Percentiles rank a stretch among this genome's conserved stretches.
phyloP scores from a whole-genome alignment of 1,140 invertebrate genomes.

The Leptopilina boulardi region DNA sequence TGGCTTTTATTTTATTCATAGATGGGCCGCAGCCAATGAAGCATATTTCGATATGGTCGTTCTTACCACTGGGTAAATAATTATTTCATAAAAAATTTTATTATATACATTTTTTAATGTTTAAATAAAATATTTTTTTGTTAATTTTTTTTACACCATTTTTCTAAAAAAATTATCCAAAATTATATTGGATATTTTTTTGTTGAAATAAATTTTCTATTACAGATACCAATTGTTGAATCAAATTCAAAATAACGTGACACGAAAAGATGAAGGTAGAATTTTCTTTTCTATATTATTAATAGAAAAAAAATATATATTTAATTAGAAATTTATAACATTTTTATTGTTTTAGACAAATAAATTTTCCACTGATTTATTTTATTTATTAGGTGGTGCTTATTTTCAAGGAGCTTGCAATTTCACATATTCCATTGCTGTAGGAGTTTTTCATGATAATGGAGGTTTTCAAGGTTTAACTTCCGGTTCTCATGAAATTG shows the following conservation, averaged over 20 bases:
- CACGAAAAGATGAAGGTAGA: neutral
- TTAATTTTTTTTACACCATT: too few relatives aligned
- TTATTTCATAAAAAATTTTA: neutral
- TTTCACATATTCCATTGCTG: neutral
- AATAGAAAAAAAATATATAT: too few relatives aligned
- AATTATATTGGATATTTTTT: too few relatives aligned
- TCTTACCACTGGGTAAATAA: neutral
- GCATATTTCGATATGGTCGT: neutral
- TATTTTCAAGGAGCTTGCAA: constrained; percentile 3
- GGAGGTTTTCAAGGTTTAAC: neutral
- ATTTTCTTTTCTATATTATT: neutral
- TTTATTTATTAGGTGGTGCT: neutral
- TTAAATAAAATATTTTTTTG: too few relatives aligned
- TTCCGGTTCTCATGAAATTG: neutral
- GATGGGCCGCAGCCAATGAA: neutral
- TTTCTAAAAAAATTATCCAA: too few relatives aligned
- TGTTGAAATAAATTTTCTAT: too few relatives aligned
- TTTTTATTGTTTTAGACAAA: too few relatives aligned
- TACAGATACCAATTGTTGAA: neutral
- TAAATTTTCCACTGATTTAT: neutral
- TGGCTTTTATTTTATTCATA: constrained; percentile 10
- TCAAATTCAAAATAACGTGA: neutral
- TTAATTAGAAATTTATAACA: too few relatives aligned
- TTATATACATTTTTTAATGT: too few relatives aligned
- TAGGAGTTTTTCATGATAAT: neutral